Conservation (phyloP, 2,113 vertebrate species). For the Boulengeromyrus knoepffleri region DNA sequence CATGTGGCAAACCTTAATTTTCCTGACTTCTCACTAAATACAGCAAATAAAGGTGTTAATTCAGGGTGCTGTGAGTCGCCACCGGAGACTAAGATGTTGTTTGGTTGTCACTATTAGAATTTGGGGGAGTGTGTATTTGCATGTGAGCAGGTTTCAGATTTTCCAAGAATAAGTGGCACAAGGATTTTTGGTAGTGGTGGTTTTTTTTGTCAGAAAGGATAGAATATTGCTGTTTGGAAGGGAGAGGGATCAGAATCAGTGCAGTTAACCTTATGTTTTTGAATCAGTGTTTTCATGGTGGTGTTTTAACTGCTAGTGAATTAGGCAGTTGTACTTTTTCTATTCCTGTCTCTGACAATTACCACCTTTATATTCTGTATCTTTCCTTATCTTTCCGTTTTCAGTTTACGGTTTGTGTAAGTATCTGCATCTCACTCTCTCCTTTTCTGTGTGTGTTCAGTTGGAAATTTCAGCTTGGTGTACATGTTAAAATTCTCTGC, state of each 20-base stretch:
- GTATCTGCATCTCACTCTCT: conserved; percentile 52
- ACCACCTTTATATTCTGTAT: conserved; percentile 67
- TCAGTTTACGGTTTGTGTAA: conserved; percentile 67
- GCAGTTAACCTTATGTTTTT: background rate
- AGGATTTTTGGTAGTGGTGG: background rate
- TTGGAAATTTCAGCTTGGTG: conserved; percentile 26
- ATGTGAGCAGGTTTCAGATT: background rate
- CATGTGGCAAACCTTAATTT: conserved; percentile 10
- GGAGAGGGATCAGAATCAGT: background rate
- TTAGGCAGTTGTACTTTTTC: background rate
- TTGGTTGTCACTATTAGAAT: background rate
- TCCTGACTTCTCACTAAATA: conserved; percentile 38
- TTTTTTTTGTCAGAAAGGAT: background rate
- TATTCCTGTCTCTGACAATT: conserved; percentile 37
- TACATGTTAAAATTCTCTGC: conserved; percentile 35
- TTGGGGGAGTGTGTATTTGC: background rate
- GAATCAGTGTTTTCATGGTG: background rate
- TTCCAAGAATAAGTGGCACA: background rate
- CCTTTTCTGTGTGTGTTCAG: conserved; percentile 38
- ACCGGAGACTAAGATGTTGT: background rate
- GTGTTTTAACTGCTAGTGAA: background rate
- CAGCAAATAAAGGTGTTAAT: conserved; percentile 54
- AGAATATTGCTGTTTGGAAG: background rate
- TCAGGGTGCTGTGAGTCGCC: background rate
- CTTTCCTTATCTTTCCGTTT: conserved; percentile 49